phyloP scores from a whole-genome alignment of 2,888 invertebrate genomes.

The Ommatoiulus sabulosus region DNA sequence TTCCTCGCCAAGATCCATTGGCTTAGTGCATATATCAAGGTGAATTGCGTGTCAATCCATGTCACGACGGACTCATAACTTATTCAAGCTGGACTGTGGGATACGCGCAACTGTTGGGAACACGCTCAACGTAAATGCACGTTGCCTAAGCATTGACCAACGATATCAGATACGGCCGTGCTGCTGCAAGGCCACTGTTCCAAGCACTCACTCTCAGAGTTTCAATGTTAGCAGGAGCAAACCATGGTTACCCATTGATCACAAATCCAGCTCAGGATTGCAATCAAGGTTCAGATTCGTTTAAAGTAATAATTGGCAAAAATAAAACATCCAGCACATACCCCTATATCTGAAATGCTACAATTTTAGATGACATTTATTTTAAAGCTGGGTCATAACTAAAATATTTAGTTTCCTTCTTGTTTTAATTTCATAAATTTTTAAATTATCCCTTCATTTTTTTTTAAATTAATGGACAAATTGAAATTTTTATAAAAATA shows the following conservation, averaged over 20 bases:
- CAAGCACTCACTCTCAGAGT: not conserved
- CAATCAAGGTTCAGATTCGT: not conserved
- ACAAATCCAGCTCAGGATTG: not conserved
- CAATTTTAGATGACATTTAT: no score
- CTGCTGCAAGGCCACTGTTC: not conserved
- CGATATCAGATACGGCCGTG: not conserved
- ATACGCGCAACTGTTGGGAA: not conserved
- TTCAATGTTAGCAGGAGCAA: not conserved
- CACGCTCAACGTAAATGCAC: not conserved
- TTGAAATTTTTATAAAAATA: no score
- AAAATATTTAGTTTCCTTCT: no score
- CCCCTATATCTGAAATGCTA: no score
- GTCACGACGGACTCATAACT: slow-evolving; percentile 40
- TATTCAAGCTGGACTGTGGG: slow-evolving; percentile 24
- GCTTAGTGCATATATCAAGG: not conserved
- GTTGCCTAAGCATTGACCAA: slow-evolving; percentile 20
- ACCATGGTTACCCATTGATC: not conserved
- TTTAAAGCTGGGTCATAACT: no score
- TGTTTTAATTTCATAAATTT: no score
- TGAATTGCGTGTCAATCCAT: slow-evolving; percentile 39
- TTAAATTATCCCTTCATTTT: no score
- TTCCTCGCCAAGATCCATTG: not conserved
- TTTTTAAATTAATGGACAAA: no score
- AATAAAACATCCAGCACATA: no score
- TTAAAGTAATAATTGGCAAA: not conserved